Percentiles rank a stretch among this genome's conserved stretches.
Conservation (phyloP, 2,113 vertebrate species). For the Sprattus sprattus region DNA sequence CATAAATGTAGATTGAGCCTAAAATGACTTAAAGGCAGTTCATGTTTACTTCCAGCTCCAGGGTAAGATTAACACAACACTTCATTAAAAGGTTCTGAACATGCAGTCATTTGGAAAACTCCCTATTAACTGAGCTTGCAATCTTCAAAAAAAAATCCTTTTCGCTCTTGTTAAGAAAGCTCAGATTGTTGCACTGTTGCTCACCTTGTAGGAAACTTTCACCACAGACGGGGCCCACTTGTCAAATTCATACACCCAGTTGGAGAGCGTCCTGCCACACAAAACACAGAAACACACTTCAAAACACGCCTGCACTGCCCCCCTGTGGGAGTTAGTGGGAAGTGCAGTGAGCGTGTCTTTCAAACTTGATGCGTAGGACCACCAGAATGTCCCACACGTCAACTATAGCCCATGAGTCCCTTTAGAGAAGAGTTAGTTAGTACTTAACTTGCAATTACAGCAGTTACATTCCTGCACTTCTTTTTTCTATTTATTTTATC, state of each 20-base stretch:
- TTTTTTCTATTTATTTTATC: too few species aligned
- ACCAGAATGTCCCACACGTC: background rate
- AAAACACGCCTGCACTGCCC: background rate
- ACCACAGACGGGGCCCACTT: slow-evolving; percentile 97
- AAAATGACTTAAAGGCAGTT: too few species aligned
- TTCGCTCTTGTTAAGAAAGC: background rate
- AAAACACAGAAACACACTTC: background rate
- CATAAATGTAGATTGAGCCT: background rate
- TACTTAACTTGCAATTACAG: too few species aligned
- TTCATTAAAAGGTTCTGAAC: background rate
- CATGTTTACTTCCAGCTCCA: too few species aligned
- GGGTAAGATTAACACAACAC: too few species aligned
- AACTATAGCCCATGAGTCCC: background rate
- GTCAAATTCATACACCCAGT: slow-evolving; percentile 98
- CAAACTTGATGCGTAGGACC: background rate
- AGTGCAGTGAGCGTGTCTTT: background rate
- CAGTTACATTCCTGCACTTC: too few species aligned
- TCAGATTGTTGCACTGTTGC: background rate
- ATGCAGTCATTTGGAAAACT: background rate
- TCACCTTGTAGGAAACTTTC: slow-evolving; percentile 94
- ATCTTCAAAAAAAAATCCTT: background rate
- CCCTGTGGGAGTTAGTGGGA: background rate
- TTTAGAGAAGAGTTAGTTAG: too few species aligned
- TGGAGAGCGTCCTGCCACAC: slow-evolving; percentile 85
- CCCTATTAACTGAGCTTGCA: background rate